Percentiles rank a stretch among this genome's conserved stretches.
Conservation (phyloP, 2,797 vertebrate genomes). For the Pantherophis vulpinus region DNA sequence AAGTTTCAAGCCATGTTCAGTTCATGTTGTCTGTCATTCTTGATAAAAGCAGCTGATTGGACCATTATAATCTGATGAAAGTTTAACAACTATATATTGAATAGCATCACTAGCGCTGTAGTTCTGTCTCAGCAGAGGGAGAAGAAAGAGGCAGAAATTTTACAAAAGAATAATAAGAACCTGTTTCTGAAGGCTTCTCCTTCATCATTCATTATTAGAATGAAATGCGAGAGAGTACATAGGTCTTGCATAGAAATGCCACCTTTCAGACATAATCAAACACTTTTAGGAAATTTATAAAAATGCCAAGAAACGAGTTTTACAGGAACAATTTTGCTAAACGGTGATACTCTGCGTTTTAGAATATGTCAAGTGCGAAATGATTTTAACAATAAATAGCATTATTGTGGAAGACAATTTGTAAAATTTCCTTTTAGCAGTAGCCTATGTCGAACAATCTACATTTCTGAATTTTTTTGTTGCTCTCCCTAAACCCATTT, state of each 20-base stretch:
- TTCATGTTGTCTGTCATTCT: not conserved
- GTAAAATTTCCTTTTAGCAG: not conserved
- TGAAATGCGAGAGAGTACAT: not conserved
- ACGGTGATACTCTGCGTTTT: constrained; percentile 1
- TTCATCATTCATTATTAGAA: not conserved
- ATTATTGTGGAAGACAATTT: not conserved
- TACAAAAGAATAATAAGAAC: not conserved
- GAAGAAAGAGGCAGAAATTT: not conserved
- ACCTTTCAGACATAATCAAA: constrained; percentile 29
- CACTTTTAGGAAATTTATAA: constrained; percentile 11
- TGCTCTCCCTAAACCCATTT: not conserved
- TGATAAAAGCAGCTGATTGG: not conserved
- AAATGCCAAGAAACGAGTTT: constrained; percentile 22
- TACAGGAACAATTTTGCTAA: constrained; percentile 27
- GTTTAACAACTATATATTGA: constrained; percentile 2
- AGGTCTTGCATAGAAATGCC: constrained; percentile 21
- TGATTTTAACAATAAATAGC: not conserved
- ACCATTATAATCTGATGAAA: not conserved
- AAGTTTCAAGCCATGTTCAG: not conserved
- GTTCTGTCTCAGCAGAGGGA: not conserved
- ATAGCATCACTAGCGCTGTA: constrained; percentile 9
- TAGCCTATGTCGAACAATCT: not conserved
- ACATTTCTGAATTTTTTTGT: constrained; percentile 18
- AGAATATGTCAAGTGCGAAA: constrained; percentile 38
- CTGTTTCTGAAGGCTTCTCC: not conserved